Percentiles rank a stretch among this genome's conserved stretches.
phyloP scores from a whole-genome alignment of 2,113 vertebrate species.

The Arothron firmamentum region DNA sequence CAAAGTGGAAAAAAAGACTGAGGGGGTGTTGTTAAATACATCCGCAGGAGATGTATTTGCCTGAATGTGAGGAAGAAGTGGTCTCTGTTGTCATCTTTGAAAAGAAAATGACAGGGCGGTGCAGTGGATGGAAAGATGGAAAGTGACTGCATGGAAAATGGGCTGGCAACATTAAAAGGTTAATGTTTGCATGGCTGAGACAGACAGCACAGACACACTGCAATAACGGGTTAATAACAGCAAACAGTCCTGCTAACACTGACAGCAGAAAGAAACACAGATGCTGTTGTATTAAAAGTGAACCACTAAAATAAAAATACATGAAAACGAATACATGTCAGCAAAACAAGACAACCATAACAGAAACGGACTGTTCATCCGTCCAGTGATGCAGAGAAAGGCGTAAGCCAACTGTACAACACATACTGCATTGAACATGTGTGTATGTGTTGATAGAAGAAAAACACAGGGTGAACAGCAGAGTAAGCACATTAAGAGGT shows the following conservation, averaged over 20 bases:
- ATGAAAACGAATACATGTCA: neutral
- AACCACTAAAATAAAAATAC: neutral
- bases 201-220: slow-evolving; percentile 52
- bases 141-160: slow-evolving; percentile 8
- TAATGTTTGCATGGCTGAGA: slow-evolving; percentile 34
- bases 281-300: neutral
- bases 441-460: slow-evolving; percentile 43
- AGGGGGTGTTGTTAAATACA: slow-evolving; percentile 67
- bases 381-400: slow-evolving; percentile 25
- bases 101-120: slow-evolving; percentile 36
- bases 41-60: slow-evolving; percentile 72
- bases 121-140: slow-evolving; percentile 26
- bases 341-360: slow-evolving; percentile 9
- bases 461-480: slow-evolving; percentile 40
- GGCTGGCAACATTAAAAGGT: slow-evolving; percentile 28
- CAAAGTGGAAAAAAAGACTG: slow-evolving; percentile 42
- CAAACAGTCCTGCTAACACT: slow-evolving; percentile 16
- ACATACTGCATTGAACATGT: slow-evolving; percentile 36
- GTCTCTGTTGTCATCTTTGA: slow-evolving; percentile 63
- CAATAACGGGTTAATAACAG: slow-evolving; percentile 40
- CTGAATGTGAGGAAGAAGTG: slow-evolving; percentile 47
- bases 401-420: slow-evolving; percentile 38
- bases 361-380: slow-evolving; percentile 31
- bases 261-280: no score
- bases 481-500: slow-evolving; percentile 52